phyloP scores from a whole-genome alignment of 1,140 invertebrate genomes.

The Drosophila insularis region DNA sequence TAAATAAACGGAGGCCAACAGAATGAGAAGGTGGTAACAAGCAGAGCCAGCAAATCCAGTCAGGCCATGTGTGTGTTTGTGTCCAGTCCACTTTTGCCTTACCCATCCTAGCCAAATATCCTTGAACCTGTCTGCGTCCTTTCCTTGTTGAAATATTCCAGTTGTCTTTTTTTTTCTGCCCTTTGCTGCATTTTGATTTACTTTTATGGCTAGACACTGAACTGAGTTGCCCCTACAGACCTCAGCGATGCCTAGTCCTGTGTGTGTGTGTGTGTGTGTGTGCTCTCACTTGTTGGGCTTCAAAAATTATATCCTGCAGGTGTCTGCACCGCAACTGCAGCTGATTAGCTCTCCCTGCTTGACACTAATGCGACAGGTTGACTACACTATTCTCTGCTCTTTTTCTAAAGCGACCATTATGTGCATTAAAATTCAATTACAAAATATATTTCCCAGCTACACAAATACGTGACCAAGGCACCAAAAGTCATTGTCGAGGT shows the following conservation, averaged over 20 bases:
- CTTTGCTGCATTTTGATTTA: slow-evolving; percentile 77
- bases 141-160: slow-evolving; percentile 44
- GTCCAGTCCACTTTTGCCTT: slow-evolving; percentile 30
- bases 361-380: slow-evolving; percentile 72
- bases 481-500: slow-evolving; percentile 46
- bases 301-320: slow-evolving; percentile 72
- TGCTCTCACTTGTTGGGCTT: slow-evolving; percentile 63
- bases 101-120: slow-evolving; percentile 31
- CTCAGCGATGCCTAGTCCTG: background rate
- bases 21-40: slow-evolving; percentile 5
- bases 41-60: slow-evolving; percentile 18
- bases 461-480: slow-evolving; percentile 55
- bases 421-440: slow-evolving; percentile 78
- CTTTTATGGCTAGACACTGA: slow-evolving; percentile 69
- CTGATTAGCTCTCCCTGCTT: slow-evolving; percentile 63
- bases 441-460: slow-evolving; percentile 63
- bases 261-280: slow-evolving; percentile 19
- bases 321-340: slow-evolving; percentile 55
- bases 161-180: slow-evolving; percentile 19
- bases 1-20: slow-evolving; percentile 60
- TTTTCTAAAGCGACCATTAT: background rate
- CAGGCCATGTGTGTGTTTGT: slow-evolving; percentile 33
- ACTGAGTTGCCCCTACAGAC: slow-evolving; percentile 18
- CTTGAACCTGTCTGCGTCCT: slow-evolving; percentile 6
- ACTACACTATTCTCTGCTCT: background rate